These are phyloP conservation scores for Cladopsammia gracilis DNA, from an alignment of 64 coral and sea anemone species.

Conservation along the genomic window DNA sequence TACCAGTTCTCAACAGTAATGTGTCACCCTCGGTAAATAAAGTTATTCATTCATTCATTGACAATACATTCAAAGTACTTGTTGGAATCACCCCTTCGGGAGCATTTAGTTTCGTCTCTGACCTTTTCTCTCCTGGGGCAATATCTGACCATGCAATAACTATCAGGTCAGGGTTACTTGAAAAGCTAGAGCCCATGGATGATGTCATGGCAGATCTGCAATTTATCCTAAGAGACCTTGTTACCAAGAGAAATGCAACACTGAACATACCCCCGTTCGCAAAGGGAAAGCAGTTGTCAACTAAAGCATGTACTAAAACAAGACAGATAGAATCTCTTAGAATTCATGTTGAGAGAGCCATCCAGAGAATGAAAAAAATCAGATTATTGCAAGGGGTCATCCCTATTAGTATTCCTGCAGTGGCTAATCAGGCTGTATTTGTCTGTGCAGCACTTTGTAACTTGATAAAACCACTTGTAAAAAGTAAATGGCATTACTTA, in stretches of 20 bases:
- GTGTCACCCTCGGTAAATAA: too few species aligned
- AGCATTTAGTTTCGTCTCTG: constrained; percentile 52
- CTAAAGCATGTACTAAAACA: constrained; percentile 5
- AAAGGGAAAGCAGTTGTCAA: constrained; percentile 21
- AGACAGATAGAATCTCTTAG: constrained; percentile 36
- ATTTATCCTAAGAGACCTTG: constrained; percentile 4
- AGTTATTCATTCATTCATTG: too few species aligned
- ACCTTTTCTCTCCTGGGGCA: constrained; percentile 44
- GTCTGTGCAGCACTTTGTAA: constrained; percentile 13
- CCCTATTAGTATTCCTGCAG: constrained; percentile 12
- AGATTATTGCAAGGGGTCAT: constrained; percentile 15
- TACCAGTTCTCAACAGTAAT: too few species aligned
- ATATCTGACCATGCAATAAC: constrained; percentile 50
- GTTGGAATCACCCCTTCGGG: constrained; percentile 55
- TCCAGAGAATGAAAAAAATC: constrained; percentile 25
- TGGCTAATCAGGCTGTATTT: constrained; percentile 32
- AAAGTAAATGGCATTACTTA: constrained; percentile 30
- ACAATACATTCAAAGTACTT: constrained; percentile 49
- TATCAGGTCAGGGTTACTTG: constrained; percentile 32
- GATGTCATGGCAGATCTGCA: constrained; percentile 21
- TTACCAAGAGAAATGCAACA: constrained; percentile 5
- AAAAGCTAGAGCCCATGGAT: constrained; percentile 44
- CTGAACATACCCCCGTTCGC: constrained; percentile 35
- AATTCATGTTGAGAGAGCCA: constrained; percentile 56
- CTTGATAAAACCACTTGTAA: constrained; percentile 41